These are phyloP conservation scores for Vulpes lagopus DNA, from an alignment of 2,113 vertebrate species.

Conservation along the genomic window DNA sequence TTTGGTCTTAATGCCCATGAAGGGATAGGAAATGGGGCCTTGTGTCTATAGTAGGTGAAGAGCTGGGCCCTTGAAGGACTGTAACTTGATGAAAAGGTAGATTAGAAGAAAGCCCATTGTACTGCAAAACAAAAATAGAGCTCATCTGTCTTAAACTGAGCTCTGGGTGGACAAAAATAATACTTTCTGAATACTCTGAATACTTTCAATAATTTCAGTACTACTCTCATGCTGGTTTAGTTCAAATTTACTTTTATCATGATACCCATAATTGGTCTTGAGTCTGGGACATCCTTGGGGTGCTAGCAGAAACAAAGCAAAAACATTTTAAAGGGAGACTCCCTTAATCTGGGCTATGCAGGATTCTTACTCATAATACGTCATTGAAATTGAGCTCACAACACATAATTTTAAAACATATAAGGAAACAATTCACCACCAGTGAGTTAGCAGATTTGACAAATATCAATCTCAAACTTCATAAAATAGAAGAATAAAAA, in stretches of 20 bases:
- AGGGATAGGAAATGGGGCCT: background rate
- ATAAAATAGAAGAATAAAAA: background rate
- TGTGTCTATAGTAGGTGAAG: background rate
- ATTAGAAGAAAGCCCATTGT: background rate
- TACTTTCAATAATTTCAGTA: background rate
- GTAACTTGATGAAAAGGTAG: background rate
- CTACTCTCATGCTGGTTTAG: background rate
- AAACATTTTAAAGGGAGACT: background rate
- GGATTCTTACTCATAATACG: background rate
- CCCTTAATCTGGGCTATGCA: background rate
- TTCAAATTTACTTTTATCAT: background rate
- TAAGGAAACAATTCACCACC: conserved; percentile 2
- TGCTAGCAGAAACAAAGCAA: background rate
- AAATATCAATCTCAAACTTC: background rate
- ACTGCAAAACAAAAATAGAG: background rate
- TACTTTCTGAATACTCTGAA: background rate
- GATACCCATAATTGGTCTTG: background rate
- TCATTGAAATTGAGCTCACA: background rate
- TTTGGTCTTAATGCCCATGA: background rate
- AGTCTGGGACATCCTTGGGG: background rate
- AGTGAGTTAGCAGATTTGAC: background rate
- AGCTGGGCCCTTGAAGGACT: background rate
- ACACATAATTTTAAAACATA: background rate
- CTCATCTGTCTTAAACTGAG: background rate
- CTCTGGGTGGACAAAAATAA: background rate